Base-by-base conservation (phyloP, 2,113 vertebrate genomes). In the Glaucomys volans region DNA sequence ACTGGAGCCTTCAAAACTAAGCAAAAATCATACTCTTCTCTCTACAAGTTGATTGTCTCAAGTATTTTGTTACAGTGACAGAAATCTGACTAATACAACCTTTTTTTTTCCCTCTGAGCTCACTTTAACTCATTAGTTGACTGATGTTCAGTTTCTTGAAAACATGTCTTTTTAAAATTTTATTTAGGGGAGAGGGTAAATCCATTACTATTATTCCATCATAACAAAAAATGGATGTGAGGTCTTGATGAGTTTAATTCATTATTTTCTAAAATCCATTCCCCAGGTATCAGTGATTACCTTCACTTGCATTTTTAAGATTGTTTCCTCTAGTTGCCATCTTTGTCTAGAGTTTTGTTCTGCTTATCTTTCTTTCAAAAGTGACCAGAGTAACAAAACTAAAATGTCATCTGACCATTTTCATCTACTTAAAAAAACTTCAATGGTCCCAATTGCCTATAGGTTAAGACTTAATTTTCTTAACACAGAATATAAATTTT, bases 211-310 rank as follows among this genome's bases (percentile, higher is more conserved):
- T 67, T 75, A 91, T 85, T 82, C 57, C 18, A 85, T 32, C 54
- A 74, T 32, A 40, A 90, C 59, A 18, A 42, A 47, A 94, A 92
- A 2, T 87, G 5, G 54, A 95, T 79, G 20, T 82, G 30, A 92
- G 90, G 42, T 57, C 30, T 26, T 95, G 42, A 88, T 85, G 26
- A 90, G 72, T 96, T 67, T 79, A 93, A 96, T 66, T 80, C 32
- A 59, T 50, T 54, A 77, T 50, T 83, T 95, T 88, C n/a, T 54
- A 83, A 90, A 90, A 37, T 83, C 3, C 3, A 85, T 71, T 80
- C 10, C 44, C 75, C 37, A 90, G 28, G 76, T 26, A 77, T 30
- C 17, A 82, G 42, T 37, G 50, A 74, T 37, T 72, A 42, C 44
- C 44, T 85, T 92, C 52, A 90, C 28, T 93, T 96, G 52, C 62